Evolutionary conservation across 2,113 vertebrate species (phyloP), one percentile per base, ranked within the genome.

Genomic region (Lophius piscatorius): DNA sequence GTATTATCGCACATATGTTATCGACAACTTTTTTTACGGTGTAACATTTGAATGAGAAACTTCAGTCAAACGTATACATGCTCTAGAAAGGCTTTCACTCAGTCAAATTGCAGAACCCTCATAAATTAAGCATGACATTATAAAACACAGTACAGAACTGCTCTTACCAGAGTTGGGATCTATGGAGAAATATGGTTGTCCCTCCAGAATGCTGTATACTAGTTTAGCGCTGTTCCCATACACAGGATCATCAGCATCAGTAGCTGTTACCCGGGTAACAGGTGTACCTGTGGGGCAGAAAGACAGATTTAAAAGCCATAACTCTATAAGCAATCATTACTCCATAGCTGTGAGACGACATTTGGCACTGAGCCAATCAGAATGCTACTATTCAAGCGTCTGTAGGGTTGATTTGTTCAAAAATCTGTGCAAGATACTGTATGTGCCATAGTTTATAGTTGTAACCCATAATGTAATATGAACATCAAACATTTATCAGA

Each of bases 101-200:
- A n/a, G n/a, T n/a, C n/a, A n/a, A n/a, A n/a, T n/a, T n/a, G n/a
- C n/a, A n/a, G n/a, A n/a, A n/a, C n/a, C n/a, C n/a, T n/a, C n/a
- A n/a, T n/a, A n/a, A n/a, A 44, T 20, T 9, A 9, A 51, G 3
- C 5, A 31, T 24, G 8, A 5, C n/a, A 31, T 22, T 5, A 8
- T 14, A 21, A 22, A 52, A 45, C 5, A 59, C 2, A 33, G 3
- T 20, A 42, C 17, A 42, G 23, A 50, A 22, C 10, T 1, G 28
- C 7, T 80, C 93, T 77, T 75, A 98, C 97, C 97, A 76, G 96
- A 94, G 68, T 96, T 95, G 23, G 96, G 94, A 73, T 99, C 97
- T 50, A 99, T 92, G 14, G 97, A 99, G 83, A 99, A 99, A 81
- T 99, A 99, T 7, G 97, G 97, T 55, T 99, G 97, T 10, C 97